These are phyloP conservation scores for Brachyhypopomus occidentalis DNA, from an alignment of 2,113 vertebrate genomes.

Conservation along the genomic window DNA sequence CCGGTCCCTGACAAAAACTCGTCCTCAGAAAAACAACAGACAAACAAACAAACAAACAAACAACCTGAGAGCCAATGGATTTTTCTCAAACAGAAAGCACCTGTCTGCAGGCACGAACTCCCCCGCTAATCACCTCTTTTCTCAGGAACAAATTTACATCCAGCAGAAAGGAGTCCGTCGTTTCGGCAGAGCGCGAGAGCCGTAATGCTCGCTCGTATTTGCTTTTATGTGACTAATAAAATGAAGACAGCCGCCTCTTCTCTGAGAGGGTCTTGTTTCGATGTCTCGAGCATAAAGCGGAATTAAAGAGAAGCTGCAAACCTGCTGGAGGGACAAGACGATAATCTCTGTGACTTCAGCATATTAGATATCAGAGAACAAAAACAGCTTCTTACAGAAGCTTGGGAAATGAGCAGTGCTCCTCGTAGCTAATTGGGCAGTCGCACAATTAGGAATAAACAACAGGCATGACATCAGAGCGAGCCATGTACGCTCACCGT, in stretches of 20 bases:
- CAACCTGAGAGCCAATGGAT: constrained; percentile 1
- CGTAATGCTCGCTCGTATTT: constrained; percentile 40
- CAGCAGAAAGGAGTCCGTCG: constrained; percentile 44
- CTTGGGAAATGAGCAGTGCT: too few species aligned
- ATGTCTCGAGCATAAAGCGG: constrained; percentile 23
- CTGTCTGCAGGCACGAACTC: constrained; percentile 21
- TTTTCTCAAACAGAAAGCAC: not conserved
- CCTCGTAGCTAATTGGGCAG: too few species aligned
- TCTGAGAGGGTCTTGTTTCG: constrained; percentile 28
- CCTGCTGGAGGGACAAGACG: constrained; percentile 29
- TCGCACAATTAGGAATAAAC: too few species aligned
- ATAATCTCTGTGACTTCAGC: constrained; percentile 11
- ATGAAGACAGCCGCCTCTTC: constrained; percentile 43
- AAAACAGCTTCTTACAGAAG: too few species aligned
- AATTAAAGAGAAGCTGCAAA: constrained; percentile 34
- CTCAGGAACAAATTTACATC: constrained; percentile 49
- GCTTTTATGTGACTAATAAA: constrained; percentile 47
- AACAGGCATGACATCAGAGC: too few species aligned
- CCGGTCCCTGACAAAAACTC: not conserved
- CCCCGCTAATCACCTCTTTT: constrained; percentile 33
- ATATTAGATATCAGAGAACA: not conserved
- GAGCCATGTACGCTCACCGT: too few species aligned
- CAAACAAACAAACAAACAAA: constrained; percentile 44
- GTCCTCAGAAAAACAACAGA: not conserved
- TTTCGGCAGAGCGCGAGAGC: constrained; percentile 16